Evolutionary conservation across 2,113 vertebrate genomes (phyloP), one percentile per base, ranked within the genome.

Genomic region (Brevimyrus niger): DNA sequence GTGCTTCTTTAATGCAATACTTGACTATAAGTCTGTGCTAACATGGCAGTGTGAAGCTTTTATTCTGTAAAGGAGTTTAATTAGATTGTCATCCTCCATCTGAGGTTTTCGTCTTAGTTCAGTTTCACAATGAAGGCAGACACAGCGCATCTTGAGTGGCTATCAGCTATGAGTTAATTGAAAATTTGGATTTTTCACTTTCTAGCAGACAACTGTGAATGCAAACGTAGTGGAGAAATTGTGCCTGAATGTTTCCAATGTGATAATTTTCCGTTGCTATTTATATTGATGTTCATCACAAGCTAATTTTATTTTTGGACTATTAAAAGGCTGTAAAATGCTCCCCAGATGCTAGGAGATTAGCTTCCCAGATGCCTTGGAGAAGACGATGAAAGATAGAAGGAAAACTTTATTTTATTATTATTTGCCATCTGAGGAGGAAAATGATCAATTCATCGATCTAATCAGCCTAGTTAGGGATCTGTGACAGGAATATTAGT

Each of bases 221-320:
- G n/a, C 61, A 27, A 31, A 31, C 38, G 6, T 80, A 1, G 31
- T 80, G 31, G 73, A 31, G 61, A 80, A 76, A 76, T 38, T 38
- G 13, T 19, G 31, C 69, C 69, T 38, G 21, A 76, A 42, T 80
- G 35, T 80, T 80, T 80, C 73, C 73, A 19, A 6, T 19, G 15
- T 80, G 73, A 80, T 42, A 19, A 80, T 80, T 17, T 80, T 42
- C 31, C 17, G 7, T 38, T 80, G 73, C 73, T 80, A 80, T 80
- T 80, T 80, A 80, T 80, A 80, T 80, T 80, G 15, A 19, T 42
- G 73, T 80, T 80, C 73, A 80, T 80, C 73, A 80, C 73, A 42
- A 80, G 73, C 31, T 80, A 80, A 80, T 80, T 80, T 80, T 80
- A 42, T 80, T 80, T 80, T 80, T 80, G 17, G 35, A 42, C 73